phyloP scores from a whole-genome alignment of 2,113 vertebrate genomes.

The Ellobius talpinus region DNA sequence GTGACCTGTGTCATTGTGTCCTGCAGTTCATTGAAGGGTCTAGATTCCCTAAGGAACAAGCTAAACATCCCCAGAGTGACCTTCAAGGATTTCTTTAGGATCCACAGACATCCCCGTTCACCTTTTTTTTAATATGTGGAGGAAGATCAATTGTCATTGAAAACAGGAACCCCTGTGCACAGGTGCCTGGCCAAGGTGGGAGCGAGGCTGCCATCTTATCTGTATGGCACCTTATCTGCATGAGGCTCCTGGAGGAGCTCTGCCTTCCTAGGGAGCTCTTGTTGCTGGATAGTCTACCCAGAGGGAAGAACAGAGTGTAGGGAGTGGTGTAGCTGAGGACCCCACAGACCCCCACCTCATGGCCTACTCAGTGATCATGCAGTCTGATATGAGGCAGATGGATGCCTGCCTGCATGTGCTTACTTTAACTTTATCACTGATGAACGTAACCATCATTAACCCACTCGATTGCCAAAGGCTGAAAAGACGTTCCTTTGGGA shows the following conservation, averaged over 20 bases:
- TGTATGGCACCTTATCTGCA: fast-evolving
- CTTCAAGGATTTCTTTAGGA: background rate
- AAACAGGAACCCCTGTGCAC: background rate
- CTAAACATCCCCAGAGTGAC: background rate
- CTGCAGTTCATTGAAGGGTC: background rate
- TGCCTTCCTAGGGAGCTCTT: background rate
- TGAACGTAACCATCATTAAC: background rate
- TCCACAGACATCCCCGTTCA: too few relatives aligned
- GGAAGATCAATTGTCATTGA: background rate
- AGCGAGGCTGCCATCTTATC: background rate
- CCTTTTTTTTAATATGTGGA: background rate
- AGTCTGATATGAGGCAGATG: background rate
- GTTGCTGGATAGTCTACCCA: background rate
- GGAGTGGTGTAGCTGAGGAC: background rate
- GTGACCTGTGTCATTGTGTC: background rate
- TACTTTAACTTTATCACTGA: background rate
- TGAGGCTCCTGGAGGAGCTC: background rate
- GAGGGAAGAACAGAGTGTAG: background rate
- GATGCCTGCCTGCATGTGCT: background rate
- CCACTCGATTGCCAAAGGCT: background rate
- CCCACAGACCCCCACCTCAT: background rate
- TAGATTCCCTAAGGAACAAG: background rate
- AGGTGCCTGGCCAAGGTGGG: background rate
- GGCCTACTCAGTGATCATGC: background rate
- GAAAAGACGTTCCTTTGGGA: background rate